These are phyloP conservation scores for Pollenia amentaria DNA, from an alignment of 2,888 invertebrate genomes.

Conservation along the genomic window DNA sequence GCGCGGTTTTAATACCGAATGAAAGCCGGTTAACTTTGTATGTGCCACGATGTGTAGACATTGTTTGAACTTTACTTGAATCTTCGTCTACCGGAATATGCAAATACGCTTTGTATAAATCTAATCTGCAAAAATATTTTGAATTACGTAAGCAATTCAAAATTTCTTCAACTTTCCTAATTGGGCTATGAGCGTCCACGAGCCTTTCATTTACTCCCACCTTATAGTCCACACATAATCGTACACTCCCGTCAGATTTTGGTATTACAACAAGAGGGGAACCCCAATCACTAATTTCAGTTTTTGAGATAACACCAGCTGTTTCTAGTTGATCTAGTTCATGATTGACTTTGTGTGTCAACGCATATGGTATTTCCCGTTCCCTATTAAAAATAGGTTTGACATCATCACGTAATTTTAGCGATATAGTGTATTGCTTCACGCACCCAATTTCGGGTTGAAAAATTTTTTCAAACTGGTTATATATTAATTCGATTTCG, in stretches of 20 bases:
- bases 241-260: no score
- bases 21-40: conserved; percentile 29
- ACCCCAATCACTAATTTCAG: no score
- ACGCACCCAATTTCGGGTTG: conserved; percentile 43
- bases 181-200: background rate
- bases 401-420: conserved; percentile 45
- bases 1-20: no score
- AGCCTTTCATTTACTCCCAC: no score
- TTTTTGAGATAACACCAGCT: no score
- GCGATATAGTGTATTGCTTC: conserved; percentile 28
- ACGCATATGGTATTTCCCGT: no score
- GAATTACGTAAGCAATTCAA: conserved; percentile 6
- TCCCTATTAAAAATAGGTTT: no score
- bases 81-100: conserved; percentile 27
- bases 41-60: conserved; percentile 40
- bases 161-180: background rate
- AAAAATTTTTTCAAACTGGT: conserved; percentile 12
- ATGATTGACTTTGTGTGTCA: no score
- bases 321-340: no score
- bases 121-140: background rate
- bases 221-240: no score
- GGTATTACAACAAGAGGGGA: no score
- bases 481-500: background rate
- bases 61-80: conserved; percentile 44
- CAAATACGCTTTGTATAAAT: background rate